Conservation (phyloP, 2,888 invertebrate genomes). For the Drosophila eohydei region DNA sequence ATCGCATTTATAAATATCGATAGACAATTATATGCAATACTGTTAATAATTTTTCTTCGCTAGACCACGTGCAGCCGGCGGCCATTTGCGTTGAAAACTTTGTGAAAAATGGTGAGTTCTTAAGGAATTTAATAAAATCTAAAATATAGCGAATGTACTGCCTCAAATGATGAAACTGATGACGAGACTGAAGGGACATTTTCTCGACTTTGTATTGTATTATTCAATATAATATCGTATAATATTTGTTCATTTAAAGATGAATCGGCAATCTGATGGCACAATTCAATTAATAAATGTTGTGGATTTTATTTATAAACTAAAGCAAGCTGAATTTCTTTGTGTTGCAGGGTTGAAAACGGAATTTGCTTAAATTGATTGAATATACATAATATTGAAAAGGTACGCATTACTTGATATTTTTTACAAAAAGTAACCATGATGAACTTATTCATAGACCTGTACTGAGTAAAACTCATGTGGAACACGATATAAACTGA, state of each 20-base stretch:
- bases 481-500: slow-evolving; percentile 63
- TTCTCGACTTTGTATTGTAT: slow-evolving; percentile 59
- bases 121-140: no score
- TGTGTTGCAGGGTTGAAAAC: slow-evolving; percentile 45
- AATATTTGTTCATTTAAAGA: slow-evolving; percentile 70
- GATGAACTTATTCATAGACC: slow-evolving; percentile 72
- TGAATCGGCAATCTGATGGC: slow-evolving; percentile 76
- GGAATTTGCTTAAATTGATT: neutral
- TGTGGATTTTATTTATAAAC: neutral
- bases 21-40: neutral
- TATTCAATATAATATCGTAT: slow-evolving; percentile 64
- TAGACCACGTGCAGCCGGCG: slow-evolving; percentile 31
- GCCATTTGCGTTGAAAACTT: slow-evolving; percentile 29
- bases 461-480: slow-evolving; percentile 63
- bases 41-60: slow-evolving; percentile 28
- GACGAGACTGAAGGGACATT: slow-evolving; percentile 82
- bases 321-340: neutral
- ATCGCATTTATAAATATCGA: neutral
- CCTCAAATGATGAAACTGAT: slow-evolving; percentile 82
- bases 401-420: slow-evolving; percentile 19
- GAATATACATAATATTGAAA: slow-evolving; percentile 1
- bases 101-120: slow-evolving; percentile 53
- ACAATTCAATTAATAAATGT: neutral
- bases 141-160: neutral
- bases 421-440: neutral